Evolutionary conservation across 37 sponge, comb jelly and placozoan species (phyloP), one percentile per base, ranked within the genome.

Genomic region (Ianthella basta): DNA sequence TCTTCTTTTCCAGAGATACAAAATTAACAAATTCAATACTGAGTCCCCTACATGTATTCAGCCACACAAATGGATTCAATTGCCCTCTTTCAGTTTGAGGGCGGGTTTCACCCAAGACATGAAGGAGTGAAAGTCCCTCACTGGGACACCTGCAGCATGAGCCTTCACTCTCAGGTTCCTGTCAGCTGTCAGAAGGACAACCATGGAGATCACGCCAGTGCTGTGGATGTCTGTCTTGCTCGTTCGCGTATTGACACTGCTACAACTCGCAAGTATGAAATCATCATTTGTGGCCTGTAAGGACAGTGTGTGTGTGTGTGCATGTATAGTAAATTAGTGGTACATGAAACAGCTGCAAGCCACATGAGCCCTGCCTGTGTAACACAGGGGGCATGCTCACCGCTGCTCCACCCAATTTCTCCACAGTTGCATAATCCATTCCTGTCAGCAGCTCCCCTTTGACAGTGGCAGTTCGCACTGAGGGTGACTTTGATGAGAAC

Each of bases 91-190:
- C 8, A 44, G 50, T 8, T 44, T 44, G 50, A 75, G 38, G 18
- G 37, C 23, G 40, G 78, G 78, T 66, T 59, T 60, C 2, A n/a
- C 55, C 89, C 69, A 75, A 20, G 21, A n/a, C 81, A 93, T 85
- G 73, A 96, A 96, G 0, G 38, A 55, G 16, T 79, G 57, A 25
- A 93, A 80, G 34, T 90, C 87, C 30, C 77, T 88, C 36, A 91
- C 92, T 18, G 94, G 91, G 5, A 91, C 70, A 34, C 60, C 55
- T 18, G 67, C 56, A 24, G 90, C 91, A 69, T 85, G 92, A 0
- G 96, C 91, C 85, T 96, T 96, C 24, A 96, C 96, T 53, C 96
- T 55, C 60, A 96, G 68, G 74, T 96, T 96, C 65, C 96, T 87
- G 82, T 96, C 96, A 55, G 93, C 94, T 39, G 96, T 96, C 37